Conservation (phyloP, 2,888 invertebrate species). For the Scaeva pyrastri region DNA sequence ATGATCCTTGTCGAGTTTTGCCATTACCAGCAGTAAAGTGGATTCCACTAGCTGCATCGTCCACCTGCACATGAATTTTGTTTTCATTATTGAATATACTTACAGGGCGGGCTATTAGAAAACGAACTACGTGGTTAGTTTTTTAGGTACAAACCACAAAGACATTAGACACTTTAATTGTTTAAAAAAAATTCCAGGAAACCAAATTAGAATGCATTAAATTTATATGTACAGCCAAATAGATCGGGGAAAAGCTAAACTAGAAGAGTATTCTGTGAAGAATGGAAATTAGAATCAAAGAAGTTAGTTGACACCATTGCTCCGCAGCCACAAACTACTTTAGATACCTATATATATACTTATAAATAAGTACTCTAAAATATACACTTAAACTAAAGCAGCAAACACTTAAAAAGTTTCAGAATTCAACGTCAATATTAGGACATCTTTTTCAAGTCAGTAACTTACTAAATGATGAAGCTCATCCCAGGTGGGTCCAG, state of each 20-base stretch:
- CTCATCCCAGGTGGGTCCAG: conserved; percentile 1
- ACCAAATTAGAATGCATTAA: conserved; percentile 66
- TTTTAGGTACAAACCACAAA: conserved; percentile 56
- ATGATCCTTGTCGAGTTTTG: conserved; percentile 85
- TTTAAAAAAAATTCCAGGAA: conserved; percentile 45
- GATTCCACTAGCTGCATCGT: conserved; percentile 90
- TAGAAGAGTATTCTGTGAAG: conserved; percentile 52
- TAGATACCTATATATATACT: background rate
- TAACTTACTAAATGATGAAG: conserved; percentile 22
- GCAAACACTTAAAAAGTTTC: conserved; percentile 56
- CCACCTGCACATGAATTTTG: conserved; percentile 84
- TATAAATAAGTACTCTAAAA: conserved; percentile 11
- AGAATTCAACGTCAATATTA: conserved; percentile 61
- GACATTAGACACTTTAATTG: conserved; percentile 14
- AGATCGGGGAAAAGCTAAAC: conserved; percentile 27
- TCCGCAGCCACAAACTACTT: conserved; percentile 46
- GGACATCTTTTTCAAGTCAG: conserved; percentile 13
- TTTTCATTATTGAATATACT: conserved; percentile 1
- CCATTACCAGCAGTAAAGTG: conserved; percentile 88
- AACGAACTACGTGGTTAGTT: conserved; percentile 43
- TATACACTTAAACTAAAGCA: conserved; percentile 37
- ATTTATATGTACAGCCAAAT: conserved; percentile 47
- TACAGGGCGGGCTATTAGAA: background rate
- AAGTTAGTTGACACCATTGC: conserved; percentile 52
- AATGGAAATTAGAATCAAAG: conserved; percentile 71